Evolutionary conservation across 1,140 invertebrate genomes (phyloP).

Genomic region (Brachionus rubens): DNA sequence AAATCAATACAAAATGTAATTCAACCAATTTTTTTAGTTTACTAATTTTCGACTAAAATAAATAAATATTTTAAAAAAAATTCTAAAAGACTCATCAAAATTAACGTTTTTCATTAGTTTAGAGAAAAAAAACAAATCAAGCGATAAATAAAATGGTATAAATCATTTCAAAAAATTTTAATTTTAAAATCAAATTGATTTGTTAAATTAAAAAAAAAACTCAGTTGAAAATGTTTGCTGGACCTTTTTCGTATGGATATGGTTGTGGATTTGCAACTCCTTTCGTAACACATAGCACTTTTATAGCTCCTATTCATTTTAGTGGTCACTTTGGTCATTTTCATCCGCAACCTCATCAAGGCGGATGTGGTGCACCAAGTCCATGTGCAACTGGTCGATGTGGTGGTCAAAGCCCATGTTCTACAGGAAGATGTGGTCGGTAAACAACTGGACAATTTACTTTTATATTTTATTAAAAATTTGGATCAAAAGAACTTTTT

Average conservation of each 20-base stretch:
- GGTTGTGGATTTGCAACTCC: background rate
- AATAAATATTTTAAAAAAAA: too few species aligned
- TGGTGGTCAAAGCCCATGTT: background rate
- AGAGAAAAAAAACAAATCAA: too few species aligned
- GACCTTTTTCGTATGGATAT: background rate
- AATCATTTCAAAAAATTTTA: too few species aligned
- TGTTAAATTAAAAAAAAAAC: constrained; percentile 1
- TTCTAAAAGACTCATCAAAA: too few species aligned
- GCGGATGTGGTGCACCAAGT: background rate
- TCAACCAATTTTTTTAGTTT: too few species aligned
- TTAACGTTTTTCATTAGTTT: too few species aligned
- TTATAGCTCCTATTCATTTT: background rate
- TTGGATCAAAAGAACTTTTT: background rate
- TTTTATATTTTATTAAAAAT: background rate
- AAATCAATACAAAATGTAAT: too few species aligned
- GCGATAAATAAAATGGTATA: too few species aligned
- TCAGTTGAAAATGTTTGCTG: background rate
- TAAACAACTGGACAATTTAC: background rate
- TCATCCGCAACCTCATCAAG: background rate
- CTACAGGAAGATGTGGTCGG: background rate
- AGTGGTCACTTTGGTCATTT: background rate
- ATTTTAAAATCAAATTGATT: too few species aligned
- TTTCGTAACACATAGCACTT: background rate
- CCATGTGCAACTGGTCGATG: background rate
- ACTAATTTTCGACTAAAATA: too few species aligned